Conservation (phyloP, 2,113 vertebrate genomes). For the Cyanoliseus patagonus region DNA sequence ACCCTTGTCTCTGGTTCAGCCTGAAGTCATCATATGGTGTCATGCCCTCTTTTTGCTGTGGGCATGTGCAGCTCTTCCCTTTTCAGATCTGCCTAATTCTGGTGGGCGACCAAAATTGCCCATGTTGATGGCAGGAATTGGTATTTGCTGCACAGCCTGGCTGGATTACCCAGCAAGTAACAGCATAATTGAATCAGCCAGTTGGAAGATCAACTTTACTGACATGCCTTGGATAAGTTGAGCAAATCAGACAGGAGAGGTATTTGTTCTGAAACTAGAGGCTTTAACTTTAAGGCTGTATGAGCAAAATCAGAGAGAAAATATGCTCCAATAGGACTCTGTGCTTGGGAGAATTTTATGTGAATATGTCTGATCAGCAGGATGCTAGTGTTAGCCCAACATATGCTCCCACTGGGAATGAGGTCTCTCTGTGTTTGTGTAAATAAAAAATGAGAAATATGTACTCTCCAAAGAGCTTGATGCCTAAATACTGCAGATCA, state of each 20-base stretch:
- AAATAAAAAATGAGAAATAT: conserved; percentile 20
- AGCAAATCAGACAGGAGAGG: background rate
- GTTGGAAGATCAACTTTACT: background rate
- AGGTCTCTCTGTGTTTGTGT: background rate
- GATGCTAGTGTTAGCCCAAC: background rate
- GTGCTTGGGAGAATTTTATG: background rate
- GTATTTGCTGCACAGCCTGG: background rate
- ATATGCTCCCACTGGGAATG: background rate
- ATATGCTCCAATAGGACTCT: too few relatives aligned
- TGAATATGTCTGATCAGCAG: background rate
- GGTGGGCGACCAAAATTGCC: background rate
- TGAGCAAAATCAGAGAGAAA: background rate
- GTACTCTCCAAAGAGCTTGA: background rate
- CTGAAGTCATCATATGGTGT: background rate
- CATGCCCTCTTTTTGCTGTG: background rate
- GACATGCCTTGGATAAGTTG: background rate
- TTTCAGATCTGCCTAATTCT: background rate
- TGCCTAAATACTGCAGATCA: background rate
- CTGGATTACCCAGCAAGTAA: background rate
- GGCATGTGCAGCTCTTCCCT: background rate
- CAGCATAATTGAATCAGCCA: background rate
- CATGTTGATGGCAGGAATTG: rapidly evolving
- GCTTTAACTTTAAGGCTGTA: background rate
- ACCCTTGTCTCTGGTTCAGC: background rate
- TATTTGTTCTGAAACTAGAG: background rate